Evolutionary conservation across 2,113 vertebrate species (phyloP), one percentile per base, ranked within the genome.

Genomic region (Panthera uncia): DNA sequence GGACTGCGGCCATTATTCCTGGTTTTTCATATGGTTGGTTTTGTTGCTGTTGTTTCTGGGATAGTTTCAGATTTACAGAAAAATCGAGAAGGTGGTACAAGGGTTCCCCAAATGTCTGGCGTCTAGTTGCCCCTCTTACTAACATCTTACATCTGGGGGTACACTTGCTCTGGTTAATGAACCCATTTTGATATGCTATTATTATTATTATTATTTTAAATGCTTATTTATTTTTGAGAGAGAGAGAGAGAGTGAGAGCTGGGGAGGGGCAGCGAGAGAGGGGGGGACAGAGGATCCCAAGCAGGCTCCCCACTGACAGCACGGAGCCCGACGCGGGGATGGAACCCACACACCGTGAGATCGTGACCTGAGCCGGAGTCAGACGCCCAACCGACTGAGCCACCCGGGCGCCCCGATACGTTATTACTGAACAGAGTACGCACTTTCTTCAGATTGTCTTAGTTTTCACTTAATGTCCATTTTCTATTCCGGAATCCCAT

Each of bases 151-250:
- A 3, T 25, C 18, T 5, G 27, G 11, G 0, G 2, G 1, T 1
- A 1, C 14, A 4, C 3, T 25, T 2, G 21, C 36, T 27, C 45
- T 14, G 9, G 4, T 41, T 25, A 25, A 7, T 33, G 57, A 55
- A 7, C 84, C 12, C 12, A 16, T 1, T 11, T 11, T 0, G 3
- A 68, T 2, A n/a, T 18, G 5, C 52, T n/a, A 0, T 27, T 14
- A 41, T 61, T 21, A 61, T 57, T 50, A 50, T 50, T 61, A 57
- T 57, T 57, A 57, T 57, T 18, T 61, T 61, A 23, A 23, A 1
- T 23, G 57, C 8, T 61, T 23, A 21, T 61, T 61, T 61, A 57
- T 23, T 61, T 61, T 21, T 23, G 57, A 61, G 57, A 61, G 19
- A 61, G 55, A 57, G 57, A 57, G 55, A 57, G 18, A 61, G 57